Evolutionary conservation across 2,113 vertebrate genomes (phyloP).

Genomic region (Phylloscopus trochilus): DNA sequence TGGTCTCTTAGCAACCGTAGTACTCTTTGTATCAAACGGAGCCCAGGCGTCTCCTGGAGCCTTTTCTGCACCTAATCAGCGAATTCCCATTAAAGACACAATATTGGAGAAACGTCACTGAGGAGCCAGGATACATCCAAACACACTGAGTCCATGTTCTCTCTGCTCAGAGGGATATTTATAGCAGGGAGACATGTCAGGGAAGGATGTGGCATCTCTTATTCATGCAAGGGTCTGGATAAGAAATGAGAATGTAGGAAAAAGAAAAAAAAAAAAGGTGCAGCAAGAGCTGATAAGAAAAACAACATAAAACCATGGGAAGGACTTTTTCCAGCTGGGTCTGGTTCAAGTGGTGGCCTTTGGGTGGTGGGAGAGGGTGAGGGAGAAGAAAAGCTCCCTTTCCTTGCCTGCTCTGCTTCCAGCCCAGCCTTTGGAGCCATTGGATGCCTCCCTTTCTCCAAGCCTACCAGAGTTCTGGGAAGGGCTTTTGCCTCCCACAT

Average conservation of each 20-base stretch:
- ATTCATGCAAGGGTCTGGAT: background rate
- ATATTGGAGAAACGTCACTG: background rate
- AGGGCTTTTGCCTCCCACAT: background rate
- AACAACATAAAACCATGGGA: background rate
- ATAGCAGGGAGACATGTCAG: constrained; percentile 27
- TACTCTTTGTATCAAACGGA: constrained; percentile 59
- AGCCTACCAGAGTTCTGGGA: constrained; percentile 18
- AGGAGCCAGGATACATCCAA: background rate
- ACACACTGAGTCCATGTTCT: background rate
- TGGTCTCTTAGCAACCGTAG: constrained; percentile 71
- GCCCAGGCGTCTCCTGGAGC: constrained; percentile 17
- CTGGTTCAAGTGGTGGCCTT: background rate
- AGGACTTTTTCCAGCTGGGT: background rate
- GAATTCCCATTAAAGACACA: constrained; percentile 20
- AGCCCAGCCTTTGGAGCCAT: background rate
- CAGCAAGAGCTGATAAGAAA: background rate
- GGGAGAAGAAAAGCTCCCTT: background rate
- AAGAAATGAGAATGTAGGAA: background rate
- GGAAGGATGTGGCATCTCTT: constrained; percentile 15
- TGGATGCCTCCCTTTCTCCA: constrained; percentile 6
- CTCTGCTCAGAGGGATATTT: constrained; percentile 3
- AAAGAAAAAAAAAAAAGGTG: background rate
- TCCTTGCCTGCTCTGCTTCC: background rate
- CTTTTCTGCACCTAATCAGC: constrained; percentile 39
- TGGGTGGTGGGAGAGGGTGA: background rate